Evolutionary conservation across 2,797 vertebrate genomes (phyloP), one percentile per base, ranked within the genome.

Genomic region (Pangasius macronema): DNA sequence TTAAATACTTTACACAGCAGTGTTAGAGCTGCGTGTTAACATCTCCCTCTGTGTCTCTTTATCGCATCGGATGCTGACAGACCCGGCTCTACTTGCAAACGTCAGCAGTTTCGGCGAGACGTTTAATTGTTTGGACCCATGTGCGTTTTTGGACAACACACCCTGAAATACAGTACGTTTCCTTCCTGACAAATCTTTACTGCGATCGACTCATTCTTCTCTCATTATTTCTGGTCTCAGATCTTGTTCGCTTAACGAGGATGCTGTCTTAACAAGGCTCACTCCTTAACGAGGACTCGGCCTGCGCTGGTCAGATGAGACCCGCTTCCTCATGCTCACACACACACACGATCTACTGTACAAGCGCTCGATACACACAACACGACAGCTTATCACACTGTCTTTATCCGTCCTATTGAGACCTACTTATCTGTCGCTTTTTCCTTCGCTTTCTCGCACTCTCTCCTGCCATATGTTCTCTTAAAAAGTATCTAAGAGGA

Each of bases 1-100:
- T 86, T 84, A 57, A 49, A 84, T 83, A 91, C 90, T 89, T 90
- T 93, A 83, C 86, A 75, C 86, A 84, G 86, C 86, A 68, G 61
- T 57, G 49, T 63, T 83, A 36, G 46, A 36, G 27, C 59, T 83
- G 72, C 36, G 33, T 87, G 86, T 77, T 77, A 79, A 84, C 82
- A 87, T 87, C 82, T 87, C 72, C 86, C 86, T 84, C 86, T 68
- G 82, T 87, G 86, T 87, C 73, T 84, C 33, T 87, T 87, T 79
- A 87, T 87, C 61, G 16, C 85, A 53, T 72, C 46, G 73, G 51
- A 68, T 51, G 49, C 49, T 79, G 82, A 76, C 82, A 84, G 72
- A 51, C 46, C 42, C 59, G 20, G 61, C 82, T 84, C 68, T 84
- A 84, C 82, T 73, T 84, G 86, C 63, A 59, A 79, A 84, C 33